A percentile compares a stretch with the other conserved stretches of the same genome.
Conservation (phyloP, 2,113 vertebrate genomes). For the Carassius carassius region DNA sequence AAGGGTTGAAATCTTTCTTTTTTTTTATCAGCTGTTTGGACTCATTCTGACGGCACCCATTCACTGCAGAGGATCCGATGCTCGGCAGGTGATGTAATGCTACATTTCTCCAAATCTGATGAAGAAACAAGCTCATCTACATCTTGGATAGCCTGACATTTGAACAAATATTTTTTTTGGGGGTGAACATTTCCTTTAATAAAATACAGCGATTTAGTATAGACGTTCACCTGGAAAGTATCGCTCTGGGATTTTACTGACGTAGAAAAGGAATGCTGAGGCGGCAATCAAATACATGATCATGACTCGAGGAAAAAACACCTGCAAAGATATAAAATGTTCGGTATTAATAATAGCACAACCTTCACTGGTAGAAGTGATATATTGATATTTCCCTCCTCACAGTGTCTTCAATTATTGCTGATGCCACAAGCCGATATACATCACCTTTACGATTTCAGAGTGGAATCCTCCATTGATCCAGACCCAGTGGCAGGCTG, state of each 20-base stretch:
- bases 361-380: not conserved
- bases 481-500: slow-evolving; percentile 95
- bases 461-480: slow-evolving; percentile 85
- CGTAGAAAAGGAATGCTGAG: slow-evolving; percentile 92
- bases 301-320: slow-evolving; percentile 92
- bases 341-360: too few relatives aligned
- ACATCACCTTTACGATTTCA: slow-evolving; percentile 85
- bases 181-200: not conserved
- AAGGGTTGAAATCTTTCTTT: too few relatives aligned
- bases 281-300: slow-evolving; percentile 95
- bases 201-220: not conserved
- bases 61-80: too few relatives aligned
- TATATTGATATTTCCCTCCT: not conserved
- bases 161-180: too few relatives aligned
- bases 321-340: slow-evolving; percentile 74
- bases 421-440: too few relatives aligned
- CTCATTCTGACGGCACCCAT: too few relatives aligned
- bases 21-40: too few relatives aligned
- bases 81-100: too few relatives aligned
- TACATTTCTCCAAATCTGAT: too few relatives aligned
- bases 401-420: too few relatives aligned
- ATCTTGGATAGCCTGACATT: too few relatives aligned
- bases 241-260: slow-evolving; percentile 96
- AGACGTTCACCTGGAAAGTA: slow-evolving; percentile 89
- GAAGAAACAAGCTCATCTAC: too few relatives aligned